phyloP scores from a whole-genome alignment of 2,113 vertebrate genomes.

The Diadophis punctatus region DNA sequence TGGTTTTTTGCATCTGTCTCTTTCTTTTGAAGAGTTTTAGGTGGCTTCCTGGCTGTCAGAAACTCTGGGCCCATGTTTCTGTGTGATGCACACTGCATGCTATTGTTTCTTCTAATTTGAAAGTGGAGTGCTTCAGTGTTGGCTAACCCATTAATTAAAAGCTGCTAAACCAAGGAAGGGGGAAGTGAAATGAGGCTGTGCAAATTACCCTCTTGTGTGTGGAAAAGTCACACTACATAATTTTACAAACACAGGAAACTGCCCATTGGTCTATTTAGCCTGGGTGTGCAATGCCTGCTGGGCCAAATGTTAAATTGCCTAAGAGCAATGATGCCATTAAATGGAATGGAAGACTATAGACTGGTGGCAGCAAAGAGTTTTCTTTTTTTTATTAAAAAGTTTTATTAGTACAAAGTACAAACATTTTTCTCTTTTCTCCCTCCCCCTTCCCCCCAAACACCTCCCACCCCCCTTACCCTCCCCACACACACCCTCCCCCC shows the following conservation, averaged over 20 bases:
- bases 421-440: no score
- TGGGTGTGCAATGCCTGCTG: neutral
- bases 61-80: neutral
- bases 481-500: no score
- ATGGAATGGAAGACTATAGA: neutral
- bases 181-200: slow-evolving; percentile 41
- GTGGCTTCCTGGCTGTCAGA: slow-evolving; percentile 1
- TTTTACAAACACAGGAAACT: neutral
- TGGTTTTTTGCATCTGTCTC: neutral
- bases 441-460: no score
- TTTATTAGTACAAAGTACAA: no score
- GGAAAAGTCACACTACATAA: slow-evolving; percentile 12
- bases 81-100: slow-evolving; percentile 7
- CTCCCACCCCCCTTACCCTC: no score
- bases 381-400: no score
- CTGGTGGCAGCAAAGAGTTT: neutral
- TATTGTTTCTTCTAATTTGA: slow-evolving; percentile 22
- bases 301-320: neutral
- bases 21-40: neutral
- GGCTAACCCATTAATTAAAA: slow-evolving; percentile 30
- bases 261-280: neutral
- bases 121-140: neutral
- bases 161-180: slow-evolving; percentile 29
- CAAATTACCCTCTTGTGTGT: slow-evolving; percentile 36
- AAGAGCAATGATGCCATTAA: neutral